Percentiles rank a stretch among this genome's conserved stretches.
Evolutionary conservation across 2,888 invertebrate species (phyloP).

Genomic region (Torymus tubicola): DNA sequence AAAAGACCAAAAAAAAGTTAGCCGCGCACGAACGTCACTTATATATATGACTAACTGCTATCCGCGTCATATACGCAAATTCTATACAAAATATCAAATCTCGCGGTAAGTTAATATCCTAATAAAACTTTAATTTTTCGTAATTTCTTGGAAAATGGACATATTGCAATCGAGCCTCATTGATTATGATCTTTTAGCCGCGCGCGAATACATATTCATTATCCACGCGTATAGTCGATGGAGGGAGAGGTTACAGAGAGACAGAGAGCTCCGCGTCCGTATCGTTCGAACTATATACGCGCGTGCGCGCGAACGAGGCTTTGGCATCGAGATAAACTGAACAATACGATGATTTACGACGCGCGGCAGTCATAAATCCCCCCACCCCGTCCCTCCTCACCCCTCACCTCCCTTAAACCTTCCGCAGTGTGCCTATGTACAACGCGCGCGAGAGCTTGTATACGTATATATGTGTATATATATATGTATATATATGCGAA

Average conservation of each 20-base stretch:
- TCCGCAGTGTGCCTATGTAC: constrained; percentile 3
- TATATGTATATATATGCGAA: neutral
- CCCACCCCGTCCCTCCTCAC: neutral
- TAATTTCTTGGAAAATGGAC: constrained; percentile 34
- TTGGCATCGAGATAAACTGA: constrained; percentile 54
- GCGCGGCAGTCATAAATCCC: constrained; percentile 49
- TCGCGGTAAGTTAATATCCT: constrained; percentile 14
- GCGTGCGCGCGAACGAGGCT: constrained; percentile 20
- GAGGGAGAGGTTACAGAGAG: too few species aligned
- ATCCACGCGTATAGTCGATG: neutral
- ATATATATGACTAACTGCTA: constrained; percentile 9
- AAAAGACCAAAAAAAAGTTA: too few species aligned
- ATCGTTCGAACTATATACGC: constrained; percentile 9
- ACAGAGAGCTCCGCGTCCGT: neutral
- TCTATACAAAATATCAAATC: neutral
- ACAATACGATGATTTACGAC: constrained; percentile 57
- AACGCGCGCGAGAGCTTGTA: neutral
- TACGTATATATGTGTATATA: neutral
- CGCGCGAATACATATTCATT: constrained; percentile 49
- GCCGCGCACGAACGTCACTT: neutral
- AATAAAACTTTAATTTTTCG: constrained; percentile 51
- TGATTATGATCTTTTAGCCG: constrained; percentile 52
- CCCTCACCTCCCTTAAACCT: neutral
- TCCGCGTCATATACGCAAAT: neutral
- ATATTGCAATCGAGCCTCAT: constrained; percentile 37